phyloP scores from a whole-genome alignment of 2,113 vertebrate species.

The Grus americana region DNA sequence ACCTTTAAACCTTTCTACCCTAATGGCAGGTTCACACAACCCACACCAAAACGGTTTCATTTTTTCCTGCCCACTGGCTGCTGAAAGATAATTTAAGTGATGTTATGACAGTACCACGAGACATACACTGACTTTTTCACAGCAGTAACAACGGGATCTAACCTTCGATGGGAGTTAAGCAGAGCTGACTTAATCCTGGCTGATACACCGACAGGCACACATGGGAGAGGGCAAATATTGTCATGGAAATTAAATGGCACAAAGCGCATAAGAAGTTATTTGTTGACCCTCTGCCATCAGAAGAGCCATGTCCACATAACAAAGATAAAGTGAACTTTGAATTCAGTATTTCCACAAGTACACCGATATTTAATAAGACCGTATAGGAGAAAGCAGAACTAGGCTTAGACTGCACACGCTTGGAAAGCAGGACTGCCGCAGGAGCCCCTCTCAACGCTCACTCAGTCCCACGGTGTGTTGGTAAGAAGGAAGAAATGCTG shows the following conservation, averaged over 20 bases:
- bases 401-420: background rate
- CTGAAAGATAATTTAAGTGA: background rate
- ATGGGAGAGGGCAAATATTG: background rate
- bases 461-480: too few species aligned
- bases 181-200: background rate
- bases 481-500: background rate
- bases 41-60: fast-evolving
- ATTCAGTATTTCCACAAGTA: background rate
- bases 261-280: fast-evolving
- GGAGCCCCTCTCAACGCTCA: background rate
- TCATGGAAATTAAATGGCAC: background rate
- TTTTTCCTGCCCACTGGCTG: background rate
- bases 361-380: too few species aligned
- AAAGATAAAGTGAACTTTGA: background rate
- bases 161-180: too few species aligned
- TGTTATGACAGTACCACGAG: background rate
- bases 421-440: background rate
- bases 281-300: background rate
- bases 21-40: background rate
- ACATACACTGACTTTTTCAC: background rate
- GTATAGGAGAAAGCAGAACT: background rate
- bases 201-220: fast-evolving
- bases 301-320: background rate
- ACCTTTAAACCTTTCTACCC: background rate
- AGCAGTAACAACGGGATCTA: background rate